These are phyloP conservation scores for Eristalinus sepulchralis DNA, from an alignment of 2,888 invertebrate genomes.

Conservation along the genomic window DNA sequence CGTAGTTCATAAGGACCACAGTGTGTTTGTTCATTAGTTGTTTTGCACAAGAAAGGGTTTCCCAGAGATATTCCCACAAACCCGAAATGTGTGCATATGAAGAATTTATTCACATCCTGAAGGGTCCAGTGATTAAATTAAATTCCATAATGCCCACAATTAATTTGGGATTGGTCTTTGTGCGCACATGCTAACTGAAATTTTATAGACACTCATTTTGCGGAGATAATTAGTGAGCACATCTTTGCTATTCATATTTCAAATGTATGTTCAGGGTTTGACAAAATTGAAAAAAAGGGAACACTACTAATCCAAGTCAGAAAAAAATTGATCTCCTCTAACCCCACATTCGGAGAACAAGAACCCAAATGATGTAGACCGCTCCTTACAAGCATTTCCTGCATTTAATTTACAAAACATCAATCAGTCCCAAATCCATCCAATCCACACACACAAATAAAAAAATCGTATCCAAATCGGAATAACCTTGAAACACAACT, in stretches of 20 bases:
- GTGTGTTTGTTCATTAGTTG: neutral
- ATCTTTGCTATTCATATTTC: no score
- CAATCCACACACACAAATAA: neutral
- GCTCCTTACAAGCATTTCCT: neutral
- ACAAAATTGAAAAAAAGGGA: no score
- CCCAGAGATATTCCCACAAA: neutral
- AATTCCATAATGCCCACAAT: neutral
- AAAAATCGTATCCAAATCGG: neutral
- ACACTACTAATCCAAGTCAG: no score
- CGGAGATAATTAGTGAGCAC: neutral
- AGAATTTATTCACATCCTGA: neutral
- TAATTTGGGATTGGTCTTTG: neutral
- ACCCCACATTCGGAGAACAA: neutral
- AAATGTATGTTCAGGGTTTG: no score
- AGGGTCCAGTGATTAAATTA: neutral
- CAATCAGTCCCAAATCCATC: neutral
- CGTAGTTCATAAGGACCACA: neutral
- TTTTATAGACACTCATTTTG: no score
- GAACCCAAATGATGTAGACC: neutral
- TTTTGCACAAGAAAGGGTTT: neutral
- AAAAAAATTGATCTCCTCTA: neutral
- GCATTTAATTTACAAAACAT: neutral
- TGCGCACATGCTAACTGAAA: neutral
- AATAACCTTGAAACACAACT: neutral
- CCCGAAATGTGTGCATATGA: neutral